Evolutionary conservation across 1,140 invertebrate species (phyloP).

Genomic region (Diorhabda sublineata): DNA sequence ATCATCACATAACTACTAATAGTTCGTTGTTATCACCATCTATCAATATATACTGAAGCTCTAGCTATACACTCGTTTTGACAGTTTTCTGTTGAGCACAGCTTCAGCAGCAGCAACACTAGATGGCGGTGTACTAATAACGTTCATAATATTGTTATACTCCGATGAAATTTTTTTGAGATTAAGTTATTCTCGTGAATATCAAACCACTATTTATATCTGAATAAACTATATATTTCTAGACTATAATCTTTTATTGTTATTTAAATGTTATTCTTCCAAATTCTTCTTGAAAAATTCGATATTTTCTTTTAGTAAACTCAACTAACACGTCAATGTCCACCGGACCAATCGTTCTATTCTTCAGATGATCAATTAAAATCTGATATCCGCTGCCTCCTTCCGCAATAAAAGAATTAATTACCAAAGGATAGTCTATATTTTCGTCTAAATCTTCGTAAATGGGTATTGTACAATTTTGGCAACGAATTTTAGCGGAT

Average conservation of each 20-base stretch:
- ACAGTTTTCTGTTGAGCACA: too few species aligned
- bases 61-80: too few species aligned
- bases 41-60: too few species aligned
- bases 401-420: slow-evolving; percentile 58
- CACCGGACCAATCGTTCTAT: slow-evolving; percentile 24
- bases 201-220: too few species aligned
- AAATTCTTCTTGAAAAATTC: slow-evolving; percentile 35
- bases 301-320: slow-evolving; percentile 40
- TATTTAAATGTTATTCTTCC: slow-evolving; percentile 1
- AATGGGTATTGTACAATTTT: slow-evolving; percentile 58
- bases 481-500: slow-evolving; percentile 56
- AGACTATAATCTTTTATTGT: not conserved
- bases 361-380: slow-evolving; percentile 30
- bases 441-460: slow-evolving; percentile 52
- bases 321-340: slow-evolving; percentile 37
- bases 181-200: too few species aligned
- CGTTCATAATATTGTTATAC: too few species aligned
- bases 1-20: too few species aligned
- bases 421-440: slow-evolving; percentile 58
- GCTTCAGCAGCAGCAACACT: too few species aligned
- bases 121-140: too few species aligned
- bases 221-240: not conserved
- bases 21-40: too few species aligned
- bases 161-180: too few species aligned
- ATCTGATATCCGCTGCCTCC: slow-evolving; percentile 61